Evolutionary conservation across 2,797 vertebrate genomes (phyloP), one percentile per base, ranked within the genome.

Genomic region (Muraenolepis orangiensis): DNA sequence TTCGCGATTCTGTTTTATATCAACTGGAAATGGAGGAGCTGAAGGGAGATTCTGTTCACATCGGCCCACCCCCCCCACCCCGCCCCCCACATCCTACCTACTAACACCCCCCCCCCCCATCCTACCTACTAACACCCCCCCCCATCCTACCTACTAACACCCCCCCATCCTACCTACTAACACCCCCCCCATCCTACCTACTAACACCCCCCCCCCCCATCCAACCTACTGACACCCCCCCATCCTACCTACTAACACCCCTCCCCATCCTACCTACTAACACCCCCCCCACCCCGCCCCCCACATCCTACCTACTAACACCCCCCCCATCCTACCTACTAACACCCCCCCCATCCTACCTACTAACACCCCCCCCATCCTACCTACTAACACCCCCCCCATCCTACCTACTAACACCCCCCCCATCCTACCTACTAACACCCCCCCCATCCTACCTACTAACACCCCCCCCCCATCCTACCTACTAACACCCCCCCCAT

Each of bases 1-100:
- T 90, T 92, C 87, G 88, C 88, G 89, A 93, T 93, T 92, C 93
- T 94, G 93, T 87, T 93, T 93, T 90, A 87, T 92, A 93, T 94
- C 92, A 92, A 87, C 87, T 90, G 89, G 87, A 92, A 94, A 94
- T 93, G 89, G 91, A 93, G 86, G 87, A 91, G 90, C 89, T 91
- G 87, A 91, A 91, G 89, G 88, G 90, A 93, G 92, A 93, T 93
- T 90, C 87, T 92, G 87, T 93, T 93, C 91, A 88, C 42, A 77
- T 80, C 82, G 69, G 75, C 82, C 40, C n/a, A n/a, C n/a, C 3
- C 36, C n/a, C 78, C 72, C 76, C 38, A 40, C 75, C 70, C 78
- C 72, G 4, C 74, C 81, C 75, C 72, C 75, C 71, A 30, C 66
- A n/a, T n/a, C 36, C 80, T 76, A 64, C 81, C 81, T n/a, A 82